These are phyloP conservation scores for Lypha dubia DNA, from an alignment of 2,888 invertebrate species.

Conservation along the genomic window DNA sequence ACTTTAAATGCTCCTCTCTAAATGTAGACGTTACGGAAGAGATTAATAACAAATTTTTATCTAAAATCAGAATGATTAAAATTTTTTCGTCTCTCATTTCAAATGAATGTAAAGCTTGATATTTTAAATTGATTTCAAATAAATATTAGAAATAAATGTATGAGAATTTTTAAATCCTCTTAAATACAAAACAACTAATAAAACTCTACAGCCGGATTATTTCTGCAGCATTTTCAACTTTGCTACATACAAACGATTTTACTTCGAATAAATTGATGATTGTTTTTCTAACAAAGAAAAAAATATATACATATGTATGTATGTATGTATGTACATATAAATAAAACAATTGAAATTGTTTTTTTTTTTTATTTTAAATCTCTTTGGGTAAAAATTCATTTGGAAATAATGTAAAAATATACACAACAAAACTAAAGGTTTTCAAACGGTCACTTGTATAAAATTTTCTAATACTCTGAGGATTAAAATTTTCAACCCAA, in stretches of 20 bases:
- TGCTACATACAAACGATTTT: not conserved
- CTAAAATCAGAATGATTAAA: not conserved
- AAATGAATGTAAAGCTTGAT: not conserved
- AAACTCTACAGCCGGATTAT: conserved; percentile 29
- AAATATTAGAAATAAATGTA: not conserved
- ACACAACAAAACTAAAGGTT: conserved; percentile 30
- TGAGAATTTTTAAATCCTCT: not conserved
- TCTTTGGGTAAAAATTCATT: not conserved
- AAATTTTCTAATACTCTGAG: conserved; percentile 56
- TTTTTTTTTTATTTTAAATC: not conserved
- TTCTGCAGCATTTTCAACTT: not conserved
- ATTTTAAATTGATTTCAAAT: not conserved
- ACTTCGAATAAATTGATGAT: conserved; percentile 36
- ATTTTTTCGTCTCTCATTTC: not conserved
- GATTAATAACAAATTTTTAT: not conserved
- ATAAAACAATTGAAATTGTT: too few species aligned
- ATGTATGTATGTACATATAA: too few species aligned
- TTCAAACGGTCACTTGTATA: conserved; percentile 48
- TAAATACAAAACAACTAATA: not conserved
- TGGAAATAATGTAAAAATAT: conserved; percentile 17
- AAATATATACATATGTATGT: too few species aligned
- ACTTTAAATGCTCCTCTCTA: too few species aligned
- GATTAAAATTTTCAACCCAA: conserved; percentile 58
- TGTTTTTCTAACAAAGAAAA: conserved; percentile 16
- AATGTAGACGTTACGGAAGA: too few species aligned